Percentiles rank a stretch among this genome's conserved stretches.
Conservation (phyloP, 30 jellyfish, hydroid and myxozoan genomes). For the Aurelia sp. region DNA sequence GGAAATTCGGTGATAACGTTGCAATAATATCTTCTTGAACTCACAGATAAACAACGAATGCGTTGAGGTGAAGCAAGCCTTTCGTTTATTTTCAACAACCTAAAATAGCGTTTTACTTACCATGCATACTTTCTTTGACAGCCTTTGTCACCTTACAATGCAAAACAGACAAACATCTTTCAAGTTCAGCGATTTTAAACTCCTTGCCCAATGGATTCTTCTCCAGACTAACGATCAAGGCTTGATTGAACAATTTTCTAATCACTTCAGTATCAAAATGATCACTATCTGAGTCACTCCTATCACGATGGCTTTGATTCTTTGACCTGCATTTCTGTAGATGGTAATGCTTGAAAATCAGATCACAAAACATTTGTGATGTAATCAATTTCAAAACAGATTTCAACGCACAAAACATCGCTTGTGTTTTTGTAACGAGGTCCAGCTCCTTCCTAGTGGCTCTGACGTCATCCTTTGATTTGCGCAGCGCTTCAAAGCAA, state of each 20-base stretch:
- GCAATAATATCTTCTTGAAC: too few species aligned
- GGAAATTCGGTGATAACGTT: too few species aligned
- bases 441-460: slow-evolving; percentile 30
- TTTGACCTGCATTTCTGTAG: slow-evolving; percentile 18
- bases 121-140: slow-evolving; percentile 5
- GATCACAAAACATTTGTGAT: slow-evolving; percentile 43
- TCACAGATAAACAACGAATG: too few species aligned
- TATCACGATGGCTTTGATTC: slow-evolving; percentile 1
- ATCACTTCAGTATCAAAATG: slow-evolving; percentile 1
- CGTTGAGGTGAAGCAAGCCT: too few species aligned
- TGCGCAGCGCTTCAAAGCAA: slow-evolving; percentile 11
- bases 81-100: too few species aligned
- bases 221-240: slow-evolving; percentile 24
- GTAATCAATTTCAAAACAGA: slow-evolving; percentile 33
- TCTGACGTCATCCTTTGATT: slow-evolving; percentile 2
- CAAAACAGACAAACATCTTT: slow-evolving; percentile 38
- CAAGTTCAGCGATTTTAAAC: slow-evolving; percentile 28
- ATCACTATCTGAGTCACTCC: not conserved
- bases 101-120: not conserved
- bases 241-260: slow-evolving; percentile 15
- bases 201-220: slow-evolving; percentile 19
- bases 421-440: slow-evolving; percentile 10
- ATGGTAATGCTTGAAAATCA: slow-evolving; percentile 51
- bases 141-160: slow-evolving; percentile 20
- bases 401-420: slow-evolving; percentile 44